phyloP scores from a whole-genome alignment of 1,140 invertebrate genomes.

The Telenomus remus region DNA sequence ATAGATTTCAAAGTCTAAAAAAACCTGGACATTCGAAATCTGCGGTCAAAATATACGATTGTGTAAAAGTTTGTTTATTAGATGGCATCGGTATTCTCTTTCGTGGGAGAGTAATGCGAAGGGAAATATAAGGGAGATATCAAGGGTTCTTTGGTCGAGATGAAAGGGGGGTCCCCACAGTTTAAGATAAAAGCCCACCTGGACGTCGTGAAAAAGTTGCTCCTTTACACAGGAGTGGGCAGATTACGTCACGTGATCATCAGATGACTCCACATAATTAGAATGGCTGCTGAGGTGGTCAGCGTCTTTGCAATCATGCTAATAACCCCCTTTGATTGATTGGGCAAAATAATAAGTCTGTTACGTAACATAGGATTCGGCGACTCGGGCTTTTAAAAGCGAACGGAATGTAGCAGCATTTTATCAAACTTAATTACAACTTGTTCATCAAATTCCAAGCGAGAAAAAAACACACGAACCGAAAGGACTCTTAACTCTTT shows the following conservation, averaged over 20 bases:
- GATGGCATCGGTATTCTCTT: constrained; percentile 48
- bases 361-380: constrained; percentile 16
- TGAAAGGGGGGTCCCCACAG: constrained; percentile 37
- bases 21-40: background rate
- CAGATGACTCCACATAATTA: constrained; percentile 56
- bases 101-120: constrained; percentile 41
- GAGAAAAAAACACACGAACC: too few species aligned
- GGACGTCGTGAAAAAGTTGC: constrained; percentile 60
- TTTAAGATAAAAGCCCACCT: constrained; percentile 56
- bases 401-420: too few species aligned
- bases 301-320: constrained; percentile 40
- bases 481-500: too few species aligned
- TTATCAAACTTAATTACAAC: too few species aligned
- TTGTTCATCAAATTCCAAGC: too few species aligned
- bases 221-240: constrained; percentile 61
- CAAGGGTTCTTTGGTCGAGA: constrained; percentile 30
- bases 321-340: constrained; percentile 52
- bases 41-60: background rate
- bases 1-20: too few species aligned
- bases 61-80: constrained; percentile 63
- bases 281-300: constrained; percentile 42
- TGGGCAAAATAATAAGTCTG: constrained; percentile 43
- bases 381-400: background rate
- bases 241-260: constrained; percentile 63
- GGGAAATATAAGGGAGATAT: constrained; percentile 36